Conservation (phyloP, 2,888 invertebrate genomes). For the Lumbricus terrestris region DNA sequence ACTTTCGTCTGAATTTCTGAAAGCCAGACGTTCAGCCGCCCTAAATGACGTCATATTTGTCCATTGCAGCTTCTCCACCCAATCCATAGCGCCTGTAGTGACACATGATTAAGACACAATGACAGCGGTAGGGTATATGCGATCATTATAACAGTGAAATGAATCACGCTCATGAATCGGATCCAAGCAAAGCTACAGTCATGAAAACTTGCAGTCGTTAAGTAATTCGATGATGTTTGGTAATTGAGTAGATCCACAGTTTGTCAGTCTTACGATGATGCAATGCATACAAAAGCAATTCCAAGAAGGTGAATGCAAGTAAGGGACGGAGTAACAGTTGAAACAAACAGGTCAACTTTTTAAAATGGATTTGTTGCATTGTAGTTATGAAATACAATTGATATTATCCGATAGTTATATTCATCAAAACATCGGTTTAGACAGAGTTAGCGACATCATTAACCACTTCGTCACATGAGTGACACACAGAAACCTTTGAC, state of each 20-base stretch:
- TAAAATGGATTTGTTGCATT: background rate
- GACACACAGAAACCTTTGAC: no score
- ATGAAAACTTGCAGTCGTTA: background rate
- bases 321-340: background rate
- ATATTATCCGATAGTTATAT: no score
- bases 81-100: conserved; percentile 35
- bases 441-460: no score
- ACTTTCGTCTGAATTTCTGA: conserved; percentile 18
- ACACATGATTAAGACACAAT: no score
- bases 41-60: conserved; percentile 24
- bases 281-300: no score
- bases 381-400: no score
- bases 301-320: background rate
- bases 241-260: background rate
- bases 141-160: background rate
- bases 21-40: conserved; percentile 18
- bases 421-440: no score
- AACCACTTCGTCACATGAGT: no score
- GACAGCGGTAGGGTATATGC: no score
- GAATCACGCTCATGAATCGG: background rate
- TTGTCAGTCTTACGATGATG: background rate
- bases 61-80: conserved; percentile 34
- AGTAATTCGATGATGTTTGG: background rate
- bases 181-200: background rate
- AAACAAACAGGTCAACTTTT: background rate